Evolutionary conservation across 2,888 invertebrate species (phyloP).

Genomic region (Kuschelorhynchus macadamiae): DNA sequence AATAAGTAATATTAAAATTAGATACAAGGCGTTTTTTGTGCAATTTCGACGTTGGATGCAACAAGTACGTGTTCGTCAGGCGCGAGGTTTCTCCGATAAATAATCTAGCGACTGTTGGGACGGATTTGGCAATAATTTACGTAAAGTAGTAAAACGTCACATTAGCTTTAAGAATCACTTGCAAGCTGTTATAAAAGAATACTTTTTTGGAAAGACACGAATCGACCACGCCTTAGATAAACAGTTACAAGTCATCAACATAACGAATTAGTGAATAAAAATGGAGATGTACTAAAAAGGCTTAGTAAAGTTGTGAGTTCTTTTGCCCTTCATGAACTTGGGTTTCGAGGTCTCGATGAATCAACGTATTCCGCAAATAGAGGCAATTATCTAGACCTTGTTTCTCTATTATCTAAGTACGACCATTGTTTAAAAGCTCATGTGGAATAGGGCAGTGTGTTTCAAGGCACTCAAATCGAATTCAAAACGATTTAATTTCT

Average conservation of each 20-base stretch:
- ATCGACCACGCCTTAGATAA: constrained; percentile 32
- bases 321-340: constrained; percentile 44
- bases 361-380: constrained; percentile 5
- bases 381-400: constrained; percentile 22
- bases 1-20: no score
- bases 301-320: constrained; percentile 50
- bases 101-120: no score
- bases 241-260: constrained; percentile 37
- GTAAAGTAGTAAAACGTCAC: no score
- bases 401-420: constrained; percentile 32
- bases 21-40: no score
- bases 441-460: constrained; percentile 52
- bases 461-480: constrained; percentile 54
- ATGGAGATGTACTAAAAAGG: constrained; percentile 50
- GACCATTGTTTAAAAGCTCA: constrained; percentile 47
- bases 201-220: constrained; percentile 37
- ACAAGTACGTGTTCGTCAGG: no score
- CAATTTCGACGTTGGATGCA: no score
- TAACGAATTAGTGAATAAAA: constrained; percentile 54
- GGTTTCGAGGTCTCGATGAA: constrained; percentile 47
- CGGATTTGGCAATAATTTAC: no score
- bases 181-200: constrained; percentile 21
- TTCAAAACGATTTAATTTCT: constrained; percentile 57
- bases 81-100: no score
- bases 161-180: no score